phyloP scores from a whole-genome alignment of 2,113 vertebrate species.

The Phalacrocorax pelagicus region DNA sequence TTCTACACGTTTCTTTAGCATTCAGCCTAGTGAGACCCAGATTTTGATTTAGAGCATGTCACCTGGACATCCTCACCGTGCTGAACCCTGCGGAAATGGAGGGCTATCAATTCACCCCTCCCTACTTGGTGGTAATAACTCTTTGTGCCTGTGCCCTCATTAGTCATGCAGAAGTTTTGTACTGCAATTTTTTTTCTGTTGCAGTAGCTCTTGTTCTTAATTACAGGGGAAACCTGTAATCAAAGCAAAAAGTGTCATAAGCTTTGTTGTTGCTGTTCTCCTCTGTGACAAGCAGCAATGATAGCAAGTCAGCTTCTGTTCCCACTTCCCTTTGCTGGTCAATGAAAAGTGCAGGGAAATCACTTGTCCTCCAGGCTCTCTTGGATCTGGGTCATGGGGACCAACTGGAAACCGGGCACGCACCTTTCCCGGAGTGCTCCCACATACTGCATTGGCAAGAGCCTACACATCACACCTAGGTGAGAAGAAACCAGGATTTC shows the following conservation, averaged over 20 bases:
- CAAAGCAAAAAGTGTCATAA: neutral
- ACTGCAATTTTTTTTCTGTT: neutral
- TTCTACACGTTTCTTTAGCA: neutral
- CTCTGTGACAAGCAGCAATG: neutral
- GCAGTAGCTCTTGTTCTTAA: neutral
- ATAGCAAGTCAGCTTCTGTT: neutral
- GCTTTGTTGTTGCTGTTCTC: neutral
- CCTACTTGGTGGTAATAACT: fast-evolving
- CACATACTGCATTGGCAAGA: neutral
- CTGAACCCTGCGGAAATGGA: neutral
- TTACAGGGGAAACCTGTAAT: neutral
- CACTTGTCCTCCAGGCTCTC: neutral
- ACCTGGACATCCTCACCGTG: neutral
- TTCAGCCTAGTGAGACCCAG: neutral
- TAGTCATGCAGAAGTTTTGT: neutral
- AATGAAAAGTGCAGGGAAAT: neutral
- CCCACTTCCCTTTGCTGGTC: neutral
- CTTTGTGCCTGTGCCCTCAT: neutral
- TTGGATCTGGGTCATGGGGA: neutral
- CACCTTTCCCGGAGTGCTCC: neutral
- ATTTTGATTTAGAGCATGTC: neutral
- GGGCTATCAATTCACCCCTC: neutral
- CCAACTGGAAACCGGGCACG: neutral
- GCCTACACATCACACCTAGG: neutral
- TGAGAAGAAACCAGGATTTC: neutral